Base-by-base conservation (phyloP, 1,140 invertebrate species). In the Patella vulgata region DNA sequence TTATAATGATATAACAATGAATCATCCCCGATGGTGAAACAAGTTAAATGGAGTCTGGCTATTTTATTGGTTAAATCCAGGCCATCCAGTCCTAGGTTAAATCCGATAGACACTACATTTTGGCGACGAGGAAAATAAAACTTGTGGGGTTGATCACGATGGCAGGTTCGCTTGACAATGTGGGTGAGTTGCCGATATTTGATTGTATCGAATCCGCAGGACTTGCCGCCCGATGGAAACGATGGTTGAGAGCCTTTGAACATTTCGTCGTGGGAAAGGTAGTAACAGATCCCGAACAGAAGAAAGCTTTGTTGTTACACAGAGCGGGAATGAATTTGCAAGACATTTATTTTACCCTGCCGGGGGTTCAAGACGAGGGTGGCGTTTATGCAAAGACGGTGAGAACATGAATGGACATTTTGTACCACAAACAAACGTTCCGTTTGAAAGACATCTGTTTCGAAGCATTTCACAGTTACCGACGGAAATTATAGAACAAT, bases 171-270 rank as follows among this genome's bases (percentile, higher is more conserved):
- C n/a, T n/a, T n/a, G n/a, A n/a, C n/a, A n/a, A n/a, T n/a, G n/a
- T n/a, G n/a, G n/a, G n/a, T n/a, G n/a, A n/a, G n/a, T n/a, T n/a
- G n/a, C 47, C 27, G 19, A 21, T 21, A 11, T 47, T 47, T 47
- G 46, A 47, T 47, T 47, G 46, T 47, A 47, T 21, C 1, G 59
- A 70, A 14, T 3, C 55, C 3, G 27, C 59, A 1, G 50, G 14
- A 3, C 14, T 66, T 21, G 51, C 39, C 3, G 19, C 44, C 19
- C 1, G 46, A 21, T 73, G 63, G 71, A 51, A 36, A 47, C 42
- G 67, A 36, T 73, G 68, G 71, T 17, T 58, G 1, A 33, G 59
- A 25, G 43, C 50, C 25, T 73, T 73, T 50, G 53, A 67, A 31
- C 44, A 58, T 9, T 71, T 52, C 27, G 30, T 53, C 8, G 23